Evolutionary conservation across 2,797 vertebrate species (phyloP), one percentile per base, ranked within the genome.

Genomic region (Hippocampus kuda): DNA sequence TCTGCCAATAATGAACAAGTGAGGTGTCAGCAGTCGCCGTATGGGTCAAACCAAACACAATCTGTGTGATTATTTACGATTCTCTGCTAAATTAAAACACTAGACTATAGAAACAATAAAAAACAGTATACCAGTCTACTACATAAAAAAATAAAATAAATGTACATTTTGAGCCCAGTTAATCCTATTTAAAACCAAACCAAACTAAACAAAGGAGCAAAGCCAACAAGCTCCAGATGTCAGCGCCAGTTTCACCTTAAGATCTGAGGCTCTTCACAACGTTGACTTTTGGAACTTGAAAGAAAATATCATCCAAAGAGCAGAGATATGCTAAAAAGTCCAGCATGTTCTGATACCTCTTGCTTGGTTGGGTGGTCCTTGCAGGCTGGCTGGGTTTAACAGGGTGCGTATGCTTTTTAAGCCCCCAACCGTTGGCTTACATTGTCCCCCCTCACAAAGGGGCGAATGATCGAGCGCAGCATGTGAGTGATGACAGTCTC

Each of bases 391-490:
- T 82, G 76, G 70, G 77, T 48, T 38, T 60, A 68, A 68, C 73
- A 5, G 67, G 65, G 75, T 69, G 73, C 77, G 71, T 77, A 72
- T 85, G 79, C 81, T 85, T 91, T 91, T 89, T 88, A 91, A 90
- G 75, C 87, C 66, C 84, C 70, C 70, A 2, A 73, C 78, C 68
- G 81, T 78, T 70, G 72, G 65, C 81, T 42, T 70, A 77, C 87
- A 89, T 91, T 92, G 90, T 92, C 84, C 79, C 18, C 18, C 4
- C 26, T 71, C 74, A 92, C 91, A 92, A 92, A 89, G 77, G 88
- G 81, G 83, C 77, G 89, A 91, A 91, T 86, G 84, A 90, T 92
- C 88, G 79, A 91, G 91, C 41, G 80, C 84, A 85, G 72, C 87
- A 88, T 89, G 88, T 87, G 88, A 87, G 88, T 74, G 75, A 78